Conservation (phyloP, 2,888 invertebrate genomes). For the Calameuta filiformis region DNA sequence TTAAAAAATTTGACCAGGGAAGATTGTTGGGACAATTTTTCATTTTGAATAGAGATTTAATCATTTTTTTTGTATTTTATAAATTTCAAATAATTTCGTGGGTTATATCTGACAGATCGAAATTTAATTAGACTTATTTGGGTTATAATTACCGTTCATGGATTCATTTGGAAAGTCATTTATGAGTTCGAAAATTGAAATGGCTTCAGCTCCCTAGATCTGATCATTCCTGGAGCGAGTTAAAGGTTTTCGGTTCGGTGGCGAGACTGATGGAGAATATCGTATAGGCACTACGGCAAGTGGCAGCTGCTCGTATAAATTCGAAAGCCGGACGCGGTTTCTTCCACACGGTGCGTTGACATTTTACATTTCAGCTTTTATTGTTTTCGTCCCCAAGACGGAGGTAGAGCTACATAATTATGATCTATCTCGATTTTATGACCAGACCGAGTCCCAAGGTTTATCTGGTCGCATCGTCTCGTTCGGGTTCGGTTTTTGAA, state of each 20-base stretch:
- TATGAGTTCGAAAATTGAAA: not conserved
- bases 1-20: not conserved
- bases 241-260: not conserved
- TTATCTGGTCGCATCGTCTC: slow-evolving; percentile 5
- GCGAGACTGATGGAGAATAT: not conserved
- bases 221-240: not conserved
- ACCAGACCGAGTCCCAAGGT: slow-evolving; percentile 4
- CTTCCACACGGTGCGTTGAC: slow-evolving; percentile 6
- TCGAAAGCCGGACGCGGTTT: slow-evolving; percentile 4
- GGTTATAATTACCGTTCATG: too few species aligned
- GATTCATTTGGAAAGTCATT: not conserved
- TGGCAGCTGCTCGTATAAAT: slow-evolving; percentile 7
- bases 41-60: not conserved
- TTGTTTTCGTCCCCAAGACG: slow-evolving; percentile 6
- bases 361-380: slow-evolving; percentile 4
- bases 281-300: not conserved
- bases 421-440: slow-evolving; percentile 17
- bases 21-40: not conserved
- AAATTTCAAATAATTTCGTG: not conserved
- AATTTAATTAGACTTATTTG: not conserved
- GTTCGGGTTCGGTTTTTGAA: slow-evolving; percentile 9
- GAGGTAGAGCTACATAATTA: slow-evolving; percentile 18
- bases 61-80: not conserved
- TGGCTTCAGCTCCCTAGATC: not conserved
- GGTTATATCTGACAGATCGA: not conserved